These are phyloP conservation scores for Onychorhynchus coronatus DNA, from an alignment of 2,113 vertebrate genomes.

Conservation along the genomic window DNA sequence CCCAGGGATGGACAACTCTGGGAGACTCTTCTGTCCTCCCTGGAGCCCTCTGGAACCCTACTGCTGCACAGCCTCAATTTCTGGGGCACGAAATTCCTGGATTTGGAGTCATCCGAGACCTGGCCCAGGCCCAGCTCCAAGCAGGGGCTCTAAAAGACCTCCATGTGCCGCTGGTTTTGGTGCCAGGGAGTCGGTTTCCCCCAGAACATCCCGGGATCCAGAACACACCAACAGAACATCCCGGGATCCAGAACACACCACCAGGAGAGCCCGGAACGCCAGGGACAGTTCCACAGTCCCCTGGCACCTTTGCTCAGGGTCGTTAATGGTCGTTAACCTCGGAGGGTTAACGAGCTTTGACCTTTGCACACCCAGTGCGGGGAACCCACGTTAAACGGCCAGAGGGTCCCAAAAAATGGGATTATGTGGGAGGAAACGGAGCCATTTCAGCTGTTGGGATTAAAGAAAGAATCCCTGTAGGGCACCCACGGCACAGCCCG, in stretches of 20 bases:
- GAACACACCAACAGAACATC: rapidly evolving
- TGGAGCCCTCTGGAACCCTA: no score
- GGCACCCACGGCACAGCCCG: not conserved
- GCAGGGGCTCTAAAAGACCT: not conserved
- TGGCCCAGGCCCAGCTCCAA: not conserved
- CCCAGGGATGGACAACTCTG: rapidly evolving
- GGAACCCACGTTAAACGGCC: not conserved
- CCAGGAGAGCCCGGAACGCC: rapidly evolving
- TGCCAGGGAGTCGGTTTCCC: not conserved
- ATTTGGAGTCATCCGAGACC: rapidly evolving
- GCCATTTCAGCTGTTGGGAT: not conserved
- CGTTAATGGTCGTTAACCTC: not conserved
- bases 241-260: rapidly evolving
- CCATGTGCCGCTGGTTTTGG: rapidly evolving
- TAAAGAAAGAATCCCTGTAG: not conserved
- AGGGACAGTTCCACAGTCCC: not conserved
- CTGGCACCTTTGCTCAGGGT: not conserved
- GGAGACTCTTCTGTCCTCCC: not conserved
- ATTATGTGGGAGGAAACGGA: rapidly evolving
- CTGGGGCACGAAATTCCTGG: rapidly evolving
- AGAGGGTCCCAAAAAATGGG: rapidly evolving
- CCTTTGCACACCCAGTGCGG: not conserved
- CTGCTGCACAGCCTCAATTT: not conserved
- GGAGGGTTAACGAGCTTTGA: not conserved
- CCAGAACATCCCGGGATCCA: rapidly evolving